Evolutionary conservation across 2,888 invertebrate species (phyloP).

Genomic region (Tipula lateralis): DNA sequence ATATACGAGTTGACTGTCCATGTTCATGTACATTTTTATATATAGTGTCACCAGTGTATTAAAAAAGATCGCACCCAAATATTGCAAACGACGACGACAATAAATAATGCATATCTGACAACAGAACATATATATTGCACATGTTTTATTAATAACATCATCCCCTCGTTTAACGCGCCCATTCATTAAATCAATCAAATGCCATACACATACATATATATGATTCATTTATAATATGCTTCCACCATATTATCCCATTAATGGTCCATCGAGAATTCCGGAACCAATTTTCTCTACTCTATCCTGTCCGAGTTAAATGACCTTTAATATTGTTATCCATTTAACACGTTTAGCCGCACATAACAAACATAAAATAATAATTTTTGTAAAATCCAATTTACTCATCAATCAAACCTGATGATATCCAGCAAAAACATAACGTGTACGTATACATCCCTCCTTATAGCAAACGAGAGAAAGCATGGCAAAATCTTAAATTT

Average conservation of each 20-base stretch:
- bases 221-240: not conserved
- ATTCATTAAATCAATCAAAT: not conserved
- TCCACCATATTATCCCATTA: not conserved
- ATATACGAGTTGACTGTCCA: not conserved
- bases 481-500: not conserved
- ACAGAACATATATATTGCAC: not conserved
- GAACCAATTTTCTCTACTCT: not conserved
- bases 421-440: not conserved
- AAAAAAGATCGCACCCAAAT: not conserved
- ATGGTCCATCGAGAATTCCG: constrained; percentile 11
- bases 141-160: not conserved
- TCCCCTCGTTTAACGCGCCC: not conserved
- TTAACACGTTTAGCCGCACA: not conserved
- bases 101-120: not conserved
- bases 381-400: not conserved
- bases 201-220: not conserved
- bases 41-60: not conserved
- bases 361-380: not conserved
- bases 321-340: not conserved
- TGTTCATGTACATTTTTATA: not conserved
- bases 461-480: not conserved
- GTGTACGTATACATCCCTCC: not conserved
- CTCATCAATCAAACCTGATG: constrained; percentile 11
- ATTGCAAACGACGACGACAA: not conserved
- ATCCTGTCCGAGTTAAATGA: not conserved